These are phyloP conservation scores for Anorthoa munda DNA, from an alignment of 2,888 invertebrate genomes.

Conservation along the genomic window DNA sequence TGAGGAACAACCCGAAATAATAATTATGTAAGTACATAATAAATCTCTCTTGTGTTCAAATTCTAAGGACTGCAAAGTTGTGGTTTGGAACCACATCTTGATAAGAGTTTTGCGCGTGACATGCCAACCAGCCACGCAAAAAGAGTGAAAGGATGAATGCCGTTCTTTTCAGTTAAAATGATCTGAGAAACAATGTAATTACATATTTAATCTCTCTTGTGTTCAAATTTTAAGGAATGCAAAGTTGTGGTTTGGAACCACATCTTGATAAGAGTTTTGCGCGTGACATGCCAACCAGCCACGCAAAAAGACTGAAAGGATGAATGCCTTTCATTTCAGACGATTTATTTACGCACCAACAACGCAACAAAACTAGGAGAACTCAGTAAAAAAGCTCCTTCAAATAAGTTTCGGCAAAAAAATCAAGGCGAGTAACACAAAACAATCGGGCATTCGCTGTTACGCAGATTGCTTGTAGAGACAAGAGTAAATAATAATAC, in stretches of 20 bases:
- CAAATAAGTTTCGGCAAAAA: background rate
- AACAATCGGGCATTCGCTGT: constrained; percentile 14
- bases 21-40: no score
- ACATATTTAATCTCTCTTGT: no score
- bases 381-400: background rate
- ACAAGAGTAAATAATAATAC: constrained; percentile 24
- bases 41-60: no score
- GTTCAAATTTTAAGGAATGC: no score
- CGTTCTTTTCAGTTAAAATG: background rate
- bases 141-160: background rate
- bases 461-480: constrained; percentile 19
- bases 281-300: background rate
- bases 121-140: background rate
- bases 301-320: background rate
- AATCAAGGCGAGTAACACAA: constrained; percentile 2
- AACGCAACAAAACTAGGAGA: background rate
- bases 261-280: no score
- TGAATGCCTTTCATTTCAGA: background rate
- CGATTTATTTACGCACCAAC: background rate
- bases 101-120: no score
- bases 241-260: no score
- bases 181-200: no score
- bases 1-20: no score
- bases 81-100: no score
- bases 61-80: no score